Conservation (phyloP, 2,888 invertebrate species). For the Apomyelois bistriatella region DNA sequence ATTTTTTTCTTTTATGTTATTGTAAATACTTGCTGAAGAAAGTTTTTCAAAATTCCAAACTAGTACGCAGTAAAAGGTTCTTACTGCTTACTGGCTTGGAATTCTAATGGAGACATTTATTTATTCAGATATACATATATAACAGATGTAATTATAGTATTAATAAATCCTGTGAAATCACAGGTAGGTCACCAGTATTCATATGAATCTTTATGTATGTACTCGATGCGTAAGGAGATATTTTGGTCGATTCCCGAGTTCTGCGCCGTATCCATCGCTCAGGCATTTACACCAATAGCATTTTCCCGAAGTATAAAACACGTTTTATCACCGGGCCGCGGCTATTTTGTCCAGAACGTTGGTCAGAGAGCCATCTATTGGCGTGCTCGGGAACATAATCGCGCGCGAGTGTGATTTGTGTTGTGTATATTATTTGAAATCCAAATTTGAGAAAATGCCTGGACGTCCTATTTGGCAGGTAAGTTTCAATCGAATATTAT, state of each 20-base stretch:
- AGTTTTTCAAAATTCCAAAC: too few species aligned
- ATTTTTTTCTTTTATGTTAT: too few species aligned
- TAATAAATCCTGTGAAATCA: too few species aligned
- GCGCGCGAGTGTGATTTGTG: slow-evolving; percentile 50
- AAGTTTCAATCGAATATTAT: slow-evolving; percentile 30
- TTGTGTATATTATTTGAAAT: slow-evolving; percentile 41
- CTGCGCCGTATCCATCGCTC: slow-evolving; percentile 71
- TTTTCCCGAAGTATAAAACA: slow-evolving; percentile 74
- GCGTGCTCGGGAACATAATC: slow-evolving; percentile 44
- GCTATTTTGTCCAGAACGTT: slow-evolving; percentile 75
- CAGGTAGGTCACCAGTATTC: too few species aligned
- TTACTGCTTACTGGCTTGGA: too few species aligned
- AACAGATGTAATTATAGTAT: too few species aligned
- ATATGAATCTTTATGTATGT: too few species aligned
- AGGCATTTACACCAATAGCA: slow-evolving; percentile 61
- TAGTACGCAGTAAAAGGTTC: too few species aligned
- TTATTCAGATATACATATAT: too few species aligned
- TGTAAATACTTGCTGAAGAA: too few species aligned
- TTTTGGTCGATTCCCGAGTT: slow-evolving; percentile 61
- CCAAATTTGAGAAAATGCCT: slow-evolving; percentile 78
- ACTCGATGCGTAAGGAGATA: slow-evolving; percentile 61
- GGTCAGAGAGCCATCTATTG: slow-evolving; percentile 78
- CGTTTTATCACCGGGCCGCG: slow-evolving; percentile 69
- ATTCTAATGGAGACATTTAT: too few species aligned
- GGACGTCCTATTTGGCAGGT: slow-evolving; percentile 90